Conservation (phyloP, 1,140 invertebrate genomes). For the Platyscapa corneri region DNA sequence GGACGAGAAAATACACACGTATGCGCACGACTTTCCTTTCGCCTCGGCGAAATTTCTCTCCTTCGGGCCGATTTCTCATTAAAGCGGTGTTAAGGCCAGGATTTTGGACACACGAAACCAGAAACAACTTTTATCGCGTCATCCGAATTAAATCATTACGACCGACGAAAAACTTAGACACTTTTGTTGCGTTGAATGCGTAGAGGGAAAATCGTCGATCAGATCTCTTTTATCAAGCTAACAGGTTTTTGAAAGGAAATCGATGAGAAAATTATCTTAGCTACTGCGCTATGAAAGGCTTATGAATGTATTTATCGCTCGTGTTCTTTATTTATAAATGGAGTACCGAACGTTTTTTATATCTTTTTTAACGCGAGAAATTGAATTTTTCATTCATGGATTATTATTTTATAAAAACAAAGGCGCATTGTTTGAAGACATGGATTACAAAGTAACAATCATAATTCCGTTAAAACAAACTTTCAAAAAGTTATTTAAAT, state of each 20-base stretch:
- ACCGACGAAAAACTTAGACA: too few species aligned
- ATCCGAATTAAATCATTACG: too few species aligned
- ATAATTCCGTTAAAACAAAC: not conserved
- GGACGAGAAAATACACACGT: not conserved
- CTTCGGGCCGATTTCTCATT: not conserved
- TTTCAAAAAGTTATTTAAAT: not conserved
- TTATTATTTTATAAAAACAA: too few species aligned
- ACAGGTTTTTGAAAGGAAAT: slow-evolving; percentile 17
- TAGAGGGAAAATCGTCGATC: not conserved
- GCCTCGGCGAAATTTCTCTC: slow-evolving; percentile 36
- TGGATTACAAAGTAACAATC: not conserved
- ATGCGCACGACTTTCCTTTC: slow-evolving; percentile 35
- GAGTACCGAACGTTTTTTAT: not conserved
- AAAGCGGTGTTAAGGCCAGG: not conserved
- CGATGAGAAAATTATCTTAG: not conserved
- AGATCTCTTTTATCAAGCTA: not conserved
- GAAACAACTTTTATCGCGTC: not conserved
- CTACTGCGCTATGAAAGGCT: not conserved
- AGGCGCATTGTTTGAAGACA: too few species aligned
- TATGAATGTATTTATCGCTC: not conserved
- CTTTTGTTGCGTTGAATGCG: not conserved
- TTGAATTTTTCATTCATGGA: too few species aligned
- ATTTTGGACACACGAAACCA: not conserved
- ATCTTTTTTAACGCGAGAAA: too few species aligned
- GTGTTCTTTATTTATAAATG: not conserved